Base-by-base conservation (phyloP, 1,140 invertebrate species). In the Odontomachus brunneus region DNA sequence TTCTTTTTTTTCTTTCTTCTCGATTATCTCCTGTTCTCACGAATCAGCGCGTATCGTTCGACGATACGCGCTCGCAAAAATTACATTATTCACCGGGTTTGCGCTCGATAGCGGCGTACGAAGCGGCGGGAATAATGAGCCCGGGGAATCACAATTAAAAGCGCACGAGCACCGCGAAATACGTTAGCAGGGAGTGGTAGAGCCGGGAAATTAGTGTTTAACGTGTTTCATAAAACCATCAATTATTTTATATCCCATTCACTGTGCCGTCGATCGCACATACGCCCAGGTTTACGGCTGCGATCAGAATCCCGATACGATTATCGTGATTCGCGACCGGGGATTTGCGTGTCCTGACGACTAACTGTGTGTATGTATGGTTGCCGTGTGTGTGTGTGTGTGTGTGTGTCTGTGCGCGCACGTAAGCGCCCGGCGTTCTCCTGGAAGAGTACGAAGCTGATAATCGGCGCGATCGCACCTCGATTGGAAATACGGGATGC, bases 211-310 rank as follows among this genome's bases (percentile, higher is more conserved):
- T 24, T 74, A 7, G 22, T 26, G 15, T 57, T 73, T 59, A 55
- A 55, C 38, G 38, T 38, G 17, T 60, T 66, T 38, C 2, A 53
- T 17, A 38, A 44, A 44, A 53, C 3, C 24, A 14, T 63, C 59
- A 2, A 67, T 67, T 78, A 69, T 78, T 44, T 48, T 12, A 44
- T 19, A 14, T 59, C 24, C 29, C 4, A 44, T 44, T 80, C n/a
- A 26, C n/a, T n/a, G 0, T 48, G 3, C 57, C 33, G 14, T 63
- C 55, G n/a, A 49, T 66, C 4, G 4, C 19, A 44, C 38, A 38
- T 24, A 63, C 38, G 5, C 0, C 55, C 24, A 2, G 17, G n/a
- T 67, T 26, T 14, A 51, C 22, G 19, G 26, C 38, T 44, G 38
- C 22, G 11, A n/a, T n/a, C 12, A 7, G n/a, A 51, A 51, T 65